Conservation (phyloP, 2,797 vertebrate species). For the Diglossa cyanea region DNA sequence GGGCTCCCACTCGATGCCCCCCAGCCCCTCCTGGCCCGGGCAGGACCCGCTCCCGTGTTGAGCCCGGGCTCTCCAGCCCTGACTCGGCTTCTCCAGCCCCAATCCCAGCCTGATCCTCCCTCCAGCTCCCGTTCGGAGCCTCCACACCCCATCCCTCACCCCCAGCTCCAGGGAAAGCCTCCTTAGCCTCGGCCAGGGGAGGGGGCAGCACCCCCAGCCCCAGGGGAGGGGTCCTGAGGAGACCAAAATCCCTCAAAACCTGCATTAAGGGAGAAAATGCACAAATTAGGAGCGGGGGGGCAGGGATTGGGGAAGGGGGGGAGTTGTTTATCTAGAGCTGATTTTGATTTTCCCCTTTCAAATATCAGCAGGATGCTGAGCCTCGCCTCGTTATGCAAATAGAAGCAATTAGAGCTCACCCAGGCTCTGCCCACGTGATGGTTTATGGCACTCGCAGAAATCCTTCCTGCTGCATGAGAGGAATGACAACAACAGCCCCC, state of each 20-base stretch:
- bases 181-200: not conserved
- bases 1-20: not conserved
- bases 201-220: not conserved
- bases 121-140: not conserved
- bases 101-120: not conserved
- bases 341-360: slow-evolving; percentile 54
- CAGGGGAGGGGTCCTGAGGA: not conserved
- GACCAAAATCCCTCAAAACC: not conserved
- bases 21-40: not conserved
- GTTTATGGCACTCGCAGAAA: slow-evolving; percentile 55
- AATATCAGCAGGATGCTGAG: slow-evolving; percentile 60
- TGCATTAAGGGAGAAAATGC: not conserved
- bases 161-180: not conserved
- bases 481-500: slow-evolving; percentile 55
- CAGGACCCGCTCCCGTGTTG: rapidly evolving
- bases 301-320: not conserved
- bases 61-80: not conserved
- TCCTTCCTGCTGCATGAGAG: slow-evolving; percentile 57
- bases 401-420: slow-evolving; percentile 68
- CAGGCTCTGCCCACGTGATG: slow-evolving; percentile 55
- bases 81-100: not conserved
- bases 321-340: slow-evolving; percentile 42
- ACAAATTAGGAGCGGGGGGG: not conserved
- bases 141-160: not conserved
- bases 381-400: slow-evolving; percentile 68